phyloP scores from a whole-genome alignment of 35 echinoderm and acorn worm species.

The Diadema setosum region DNA sequence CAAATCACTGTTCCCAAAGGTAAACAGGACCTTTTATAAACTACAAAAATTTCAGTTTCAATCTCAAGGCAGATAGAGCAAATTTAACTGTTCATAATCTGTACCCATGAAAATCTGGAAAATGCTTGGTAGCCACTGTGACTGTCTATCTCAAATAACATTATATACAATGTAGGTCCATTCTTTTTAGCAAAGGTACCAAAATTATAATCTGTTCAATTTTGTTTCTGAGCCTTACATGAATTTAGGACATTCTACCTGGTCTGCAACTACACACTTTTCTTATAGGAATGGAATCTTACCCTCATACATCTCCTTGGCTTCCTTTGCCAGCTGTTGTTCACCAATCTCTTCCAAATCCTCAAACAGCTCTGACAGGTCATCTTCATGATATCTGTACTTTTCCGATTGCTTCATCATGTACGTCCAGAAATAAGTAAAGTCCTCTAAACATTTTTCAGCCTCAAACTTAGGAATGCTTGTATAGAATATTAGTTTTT shows the following conservation, averaged over 20 bases:
- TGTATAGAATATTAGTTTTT: neutral
- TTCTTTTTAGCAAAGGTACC: neutral
- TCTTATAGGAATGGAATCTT: too few species aligned
- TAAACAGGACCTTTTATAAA: too few species aligned
- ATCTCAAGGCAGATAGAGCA: too few species aligned
- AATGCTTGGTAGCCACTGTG: neutral
- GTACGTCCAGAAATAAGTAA: neutral
- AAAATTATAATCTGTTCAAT: neutral
- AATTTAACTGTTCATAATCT: too few species aligned
- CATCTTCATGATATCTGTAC: neutral
- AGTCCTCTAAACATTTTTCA: neutral
- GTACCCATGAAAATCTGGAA: too few species aligned
- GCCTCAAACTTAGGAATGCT: neutral
- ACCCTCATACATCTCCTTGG: neutral
- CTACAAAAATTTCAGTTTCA: too few species aligned
- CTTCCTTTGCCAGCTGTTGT: neutral
- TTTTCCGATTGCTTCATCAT: neutral
- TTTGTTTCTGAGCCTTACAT: neutral
- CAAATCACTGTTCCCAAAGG: too few species aligned
- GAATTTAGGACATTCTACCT: neutral
- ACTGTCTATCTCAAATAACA: neutral
- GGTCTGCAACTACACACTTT: too few species aligned
- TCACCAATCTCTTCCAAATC: neutral
- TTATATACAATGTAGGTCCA: neutral
- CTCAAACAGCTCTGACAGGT: neutral